These are phyloP conservation scores for Corythaeola cristata DNA, from an alignment of 2,113 vertebrate genomes.

Conservation along the genomic window DNA sequence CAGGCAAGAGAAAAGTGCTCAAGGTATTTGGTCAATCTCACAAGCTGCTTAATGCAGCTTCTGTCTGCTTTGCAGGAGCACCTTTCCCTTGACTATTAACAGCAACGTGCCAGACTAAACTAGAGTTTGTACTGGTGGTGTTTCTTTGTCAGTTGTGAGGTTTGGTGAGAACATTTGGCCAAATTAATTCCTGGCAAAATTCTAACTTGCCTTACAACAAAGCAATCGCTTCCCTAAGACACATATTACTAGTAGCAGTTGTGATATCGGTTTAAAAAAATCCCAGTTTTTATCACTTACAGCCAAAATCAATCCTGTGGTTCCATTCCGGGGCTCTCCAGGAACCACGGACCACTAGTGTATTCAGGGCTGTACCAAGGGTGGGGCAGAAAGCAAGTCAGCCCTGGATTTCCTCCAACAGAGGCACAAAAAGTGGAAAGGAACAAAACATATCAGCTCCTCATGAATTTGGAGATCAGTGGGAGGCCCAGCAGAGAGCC, in stretches of 20 bases:
- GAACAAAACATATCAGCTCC: neutral
- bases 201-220: neutral
- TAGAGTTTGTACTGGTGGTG: neutral
- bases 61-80: neutral
- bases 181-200: slow-evolving; percentile 2
- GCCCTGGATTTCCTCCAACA: neutral
- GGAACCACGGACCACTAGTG: neutral
- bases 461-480: neutral
- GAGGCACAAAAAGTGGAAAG: neutral
- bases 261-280: neutral
- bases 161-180: neutral
- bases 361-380: neutral
- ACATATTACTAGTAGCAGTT: neutral
- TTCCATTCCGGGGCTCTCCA: neutral
- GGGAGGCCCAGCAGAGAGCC: neutral
- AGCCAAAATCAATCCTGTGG: neutral
- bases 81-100: neutral
- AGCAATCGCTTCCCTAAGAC: neutral
- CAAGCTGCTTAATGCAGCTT: neutral
- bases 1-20: neutral
- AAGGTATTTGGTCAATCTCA: neutral
- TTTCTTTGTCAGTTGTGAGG: neutral
- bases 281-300: neutral
- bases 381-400: neutral
- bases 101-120: neutral